Base-by-base conservation (phyloP, 1,140 invertebrate species). In the Tetragonula clypearis region DNA sequence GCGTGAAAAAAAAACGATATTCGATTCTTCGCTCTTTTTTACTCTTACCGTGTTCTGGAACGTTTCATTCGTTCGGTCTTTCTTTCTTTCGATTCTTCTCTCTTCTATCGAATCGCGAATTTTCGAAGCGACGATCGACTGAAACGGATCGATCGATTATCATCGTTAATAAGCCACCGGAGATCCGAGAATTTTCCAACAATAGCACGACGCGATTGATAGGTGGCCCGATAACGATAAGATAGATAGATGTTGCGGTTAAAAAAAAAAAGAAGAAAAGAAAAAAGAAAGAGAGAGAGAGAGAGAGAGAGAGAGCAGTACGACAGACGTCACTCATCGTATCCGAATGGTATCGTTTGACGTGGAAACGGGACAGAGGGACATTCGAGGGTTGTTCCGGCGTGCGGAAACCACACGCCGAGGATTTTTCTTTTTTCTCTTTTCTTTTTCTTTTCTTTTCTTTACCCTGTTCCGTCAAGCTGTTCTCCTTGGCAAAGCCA, bases 381-480 rank as follows among this genome's bases (percentile, higher is more conserved):
- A 58, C 21, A 77, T 65, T 65, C 60, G 53, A 71, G 87, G 77
- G 84, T 88, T 88, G 77, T 1, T 66, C 15, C 41, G 41, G 60
- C 12, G 14, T 12, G 60, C 23, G 12, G n/a, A 62, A 62, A 11
- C 60, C 12, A 62, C 41, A 49, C 87, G 26, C 69, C 73, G 49
- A 82, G 41, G 58, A 66, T 88, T 87, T 49, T 49, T 49, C 8
- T 35, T 49, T 49, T 88, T 87, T 49, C 8, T 49, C 9, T 30
- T 9, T 49, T 8, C 6, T 49, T 49, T 0, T 8, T 49, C 6
- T 49, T 8, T 49, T 41, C 41, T 41, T 41, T 41, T 8, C 90
- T 90, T 90, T 90, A 79, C 86, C 86, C 86, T 88, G 41, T 83
- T 82, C 73, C 69, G 74, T 88, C 83, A 89, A 86, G 82, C 81